Percentiles rank a stretch among this genome's conserved stretches.
Evolutionary conservation across 2,113 vertebrate genomes (phyloP).

Genomic region (Anguilla japonica): DNA sequence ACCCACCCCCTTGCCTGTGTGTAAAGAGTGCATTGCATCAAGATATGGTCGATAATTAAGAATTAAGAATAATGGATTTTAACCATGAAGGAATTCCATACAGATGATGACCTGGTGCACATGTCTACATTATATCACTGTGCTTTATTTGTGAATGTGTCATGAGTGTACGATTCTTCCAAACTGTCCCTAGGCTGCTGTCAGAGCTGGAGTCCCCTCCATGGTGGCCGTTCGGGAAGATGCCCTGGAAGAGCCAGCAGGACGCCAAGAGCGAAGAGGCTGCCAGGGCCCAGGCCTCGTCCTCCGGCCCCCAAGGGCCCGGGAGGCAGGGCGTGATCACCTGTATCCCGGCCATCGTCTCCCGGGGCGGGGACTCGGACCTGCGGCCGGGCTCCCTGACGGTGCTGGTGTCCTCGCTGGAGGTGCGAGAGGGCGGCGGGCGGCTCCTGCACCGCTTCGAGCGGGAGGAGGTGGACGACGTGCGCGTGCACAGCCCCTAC

Average conservation of each 20-base stretch:
- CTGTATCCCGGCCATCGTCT: constrained; percentile 80
- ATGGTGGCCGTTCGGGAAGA: constrained; percentile 91
- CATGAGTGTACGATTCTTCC: neutral
- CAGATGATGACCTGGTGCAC: too few species aligned
- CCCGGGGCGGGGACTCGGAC: constrained; percentile 64
- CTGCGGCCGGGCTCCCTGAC: constrained; percentile 77
- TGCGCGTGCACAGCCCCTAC: constrained; percentile 80
- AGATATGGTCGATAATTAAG: too few species aligned
- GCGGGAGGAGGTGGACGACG: constrained; percentile 81
- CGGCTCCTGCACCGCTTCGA: constrained; percentile 79
- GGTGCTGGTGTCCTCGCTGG: constrained; percentile 76
- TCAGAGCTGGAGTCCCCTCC: constrained; percentile 85
- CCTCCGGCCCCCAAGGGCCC: constrained; percentile 35
- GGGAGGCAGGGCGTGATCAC: constrained; percentile 67
- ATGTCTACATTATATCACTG: too few species aligned
- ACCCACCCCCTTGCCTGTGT: too few species aligned
- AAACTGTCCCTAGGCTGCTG: constrained; percentile 73
- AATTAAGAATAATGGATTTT: too few species aligned
- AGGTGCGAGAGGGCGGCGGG: constrained; percentile 72
- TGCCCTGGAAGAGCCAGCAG: constrained; percentile 72
- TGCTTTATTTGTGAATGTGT: too few species aligned
- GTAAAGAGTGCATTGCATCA: too few species aligned
- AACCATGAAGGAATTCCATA: too few species aligned
- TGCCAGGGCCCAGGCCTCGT: constrained; percentile 43
- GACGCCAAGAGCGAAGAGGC: constrained; percentile 65